These are phyloP conservation scores for Hypotaenidia okinawae DNA, from an alignment of 2,797 vertebrate genomes.

Conservation along the genomic window DNA sequence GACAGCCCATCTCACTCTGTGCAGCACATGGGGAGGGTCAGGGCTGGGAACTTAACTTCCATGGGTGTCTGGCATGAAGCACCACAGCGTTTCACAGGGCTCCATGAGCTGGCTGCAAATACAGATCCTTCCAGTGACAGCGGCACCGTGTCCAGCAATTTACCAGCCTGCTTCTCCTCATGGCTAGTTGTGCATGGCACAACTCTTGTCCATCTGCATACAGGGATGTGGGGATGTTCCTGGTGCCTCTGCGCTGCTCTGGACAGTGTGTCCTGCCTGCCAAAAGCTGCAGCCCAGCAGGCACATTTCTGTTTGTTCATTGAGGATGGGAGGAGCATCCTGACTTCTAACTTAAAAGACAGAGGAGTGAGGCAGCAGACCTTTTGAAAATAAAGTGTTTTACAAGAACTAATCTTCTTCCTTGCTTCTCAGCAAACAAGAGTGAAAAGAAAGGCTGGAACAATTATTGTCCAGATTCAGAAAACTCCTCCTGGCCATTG, in stretches of 20 bases:
- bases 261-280: background rate
- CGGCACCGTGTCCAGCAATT: background rate
- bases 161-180: background rate
- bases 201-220: fast-evolving
- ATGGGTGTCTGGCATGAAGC: background rate
- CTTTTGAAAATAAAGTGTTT: background rate
- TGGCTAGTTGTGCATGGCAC: background rate
- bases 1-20: background rate
- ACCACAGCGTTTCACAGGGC: background rate
- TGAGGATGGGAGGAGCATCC: background rate
- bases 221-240: fast-evolving
- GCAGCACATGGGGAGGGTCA: fast-evolving
- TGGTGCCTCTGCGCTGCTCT: fast-evolving
- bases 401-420: background rate
- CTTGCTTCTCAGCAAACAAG: background rate
- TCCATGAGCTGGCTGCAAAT: background rate
- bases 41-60: background rate
- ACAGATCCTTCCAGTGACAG: background rate
- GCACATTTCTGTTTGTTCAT: fast-evolving
- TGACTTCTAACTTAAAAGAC: background rate
- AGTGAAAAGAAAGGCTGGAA: background rate
- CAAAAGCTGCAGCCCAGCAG: background rate
- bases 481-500: background rate
- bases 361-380: background rate
- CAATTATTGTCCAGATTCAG: fast-evolving